Evolutionary conservation across 2,113 vertebrate species (phyloP).

Genomic region (Oncorhynchus mykiss): DNA sequence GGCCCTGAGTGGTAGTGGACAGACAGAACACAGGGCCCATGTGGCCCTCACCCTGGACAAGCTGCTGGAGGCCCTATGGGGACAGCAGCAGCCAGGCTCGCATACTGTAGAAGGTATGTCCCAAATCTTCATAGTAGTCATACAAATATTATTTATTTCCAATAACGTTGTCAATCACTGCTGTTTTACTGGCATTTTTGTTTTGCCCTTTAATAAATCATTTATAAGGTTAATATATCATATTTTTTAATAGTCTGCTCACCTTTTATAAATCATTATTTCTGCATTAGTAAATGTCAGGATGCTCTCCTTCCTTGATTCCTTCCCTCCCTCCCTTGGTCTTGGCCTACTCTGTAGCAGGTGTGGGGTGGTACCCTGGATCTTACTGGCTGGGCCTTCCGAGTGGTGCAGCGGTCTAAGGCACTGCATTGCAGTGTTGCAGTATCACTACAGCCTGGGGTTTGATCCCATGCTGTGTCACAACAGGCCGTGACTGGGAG

Average conservation of each 20-base stretch:
- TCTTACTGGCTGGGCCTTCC: too few species aligned
- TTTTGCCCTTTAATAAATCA: too few species aligned
- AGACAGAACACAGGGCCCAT: constrained; percentile 65
- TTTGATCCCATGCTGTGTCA: too few species aligned
- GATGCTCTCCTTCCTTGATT: not conserved
- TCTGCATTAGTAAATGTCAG: not conserved
- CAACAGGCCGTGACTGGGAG: too few species aligned
- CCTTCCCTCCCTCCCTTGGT: constrained; percentile 69
- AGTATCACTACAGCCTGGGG: too few species aligned
- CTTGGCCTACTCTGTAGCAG: constrained; percentile 85
- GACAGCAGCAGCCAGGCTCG: constrained; percentile 78
- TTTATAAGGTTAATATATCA: not conserved
- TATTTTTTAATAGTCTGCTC: not conserved
- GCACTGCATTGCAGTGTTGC: too few species aligned
- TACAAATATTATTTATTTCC: too few species aligned
- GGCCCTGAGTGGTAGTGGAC: constrained; percentile 80
- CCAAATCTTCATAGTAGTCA: not conserved
- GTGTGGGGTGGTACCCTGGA: constrained; percentile 80
- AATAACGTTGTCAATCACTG: too few species aligned
- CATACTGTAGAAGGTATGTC: constrained; percentile 85
- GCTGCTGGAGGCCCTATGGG: constrained; percentile 73
- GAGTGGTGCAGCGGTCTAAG: too few species aligned
- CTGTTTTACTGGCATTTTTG: too few species aligned
- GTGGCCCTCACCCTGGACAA: constrained; percentile 71
- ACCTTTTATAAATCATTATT: not conserved